Conservation (phyloP, 2,888 invertebrate species). For the Zelleria hepariella region DNA sequence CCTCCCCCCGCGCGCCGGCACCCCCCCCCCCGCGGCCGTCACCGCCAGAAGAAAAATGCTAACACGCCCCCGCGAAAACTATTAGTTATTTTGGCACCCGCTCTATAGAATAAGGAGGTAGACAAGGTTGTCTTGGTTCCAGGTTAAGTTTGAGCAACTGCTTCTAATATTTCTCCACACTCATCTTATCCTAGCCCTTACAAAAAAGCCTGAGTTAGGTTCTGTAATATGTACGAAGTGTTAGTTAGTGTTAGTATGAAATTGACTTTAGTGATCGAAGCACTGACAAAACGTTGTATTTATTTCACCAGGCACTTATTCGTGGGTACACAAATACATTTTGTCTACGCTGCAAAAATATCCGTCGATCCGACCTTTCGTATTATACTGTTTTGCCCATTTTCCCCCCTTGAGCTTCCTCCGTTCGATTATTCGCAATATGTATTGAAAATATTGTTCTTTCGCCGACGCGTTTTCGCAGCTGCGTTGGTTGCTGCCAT, state of each 20-base stretch:
- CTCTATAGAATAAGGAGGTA: not conserved
- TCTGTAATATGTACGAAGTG: no score
- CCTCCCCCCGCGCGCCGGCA: conserved; percentile 19
- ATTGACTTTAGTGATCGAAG: no score
- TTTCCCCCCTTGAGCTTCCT: conserved; percentile 21
- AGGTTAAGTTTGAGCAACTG: not conserved
- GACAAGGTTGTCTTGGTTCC: not conserved
- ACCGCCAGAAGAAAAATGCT: conserved; percentile 72
- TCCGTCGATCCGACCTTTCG: conserved; percentile 15
- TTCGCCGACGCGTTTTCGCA: not conserved
- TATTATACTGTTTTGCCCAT: conserved; percentile 8
- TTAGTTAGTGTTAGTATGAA: no score
- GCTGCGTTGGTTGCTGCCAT: not conserved
- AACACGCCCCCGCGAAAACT: conserved; percentile 72
- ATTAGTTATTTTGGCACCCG: conserved; percentile 72
- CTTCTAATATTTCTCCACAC: no score
- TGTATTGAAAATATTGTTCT: conserved; percentile 5
- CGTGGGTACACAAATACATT: no score
- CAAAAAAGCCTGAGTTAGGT: no score
- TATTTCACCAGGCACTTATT: no score
- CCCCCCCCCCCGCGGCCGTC: conserved; percentile 34
- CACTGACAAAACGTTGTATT: no score
- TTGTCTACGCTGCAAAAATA: conserved; percentile 20
- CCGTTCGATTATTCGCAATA: conserved; percentile 50
- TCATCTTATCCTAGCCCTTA: no score